Conservation (phyloP, 2,797 vertebrate species). For the Clarias pachynema region DNA sequence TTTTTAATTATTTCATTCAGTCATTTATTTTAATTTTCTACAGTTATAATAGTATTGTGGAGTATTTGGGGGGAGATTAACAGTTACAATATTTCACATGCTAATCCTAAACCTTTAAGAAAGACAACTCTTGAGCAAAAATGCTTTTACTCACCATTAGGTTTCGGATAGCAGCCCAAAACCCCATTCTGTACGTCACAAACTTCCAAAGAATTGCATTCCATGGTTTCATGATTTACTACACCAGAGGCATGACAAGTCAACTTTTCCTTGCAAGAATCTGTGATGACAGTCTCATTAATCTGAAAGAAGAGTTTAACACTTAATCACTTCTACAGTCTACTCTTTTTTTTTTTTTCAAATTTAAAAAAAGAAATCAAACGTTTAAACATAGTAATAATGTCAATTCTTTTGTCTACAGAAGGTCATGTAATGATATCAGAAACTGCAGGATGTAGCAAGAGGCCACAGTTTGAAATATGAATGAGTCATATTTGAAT, state of each 20-base stretch:
- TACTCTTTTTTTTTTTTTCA: not conserved
- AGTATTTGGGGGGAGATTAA: not conserved
- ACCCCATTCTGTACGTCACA: conserved; percentile 65
- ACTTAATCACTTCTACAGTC: not conserved
- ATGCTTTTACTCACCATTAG: conserved; percentile 29
- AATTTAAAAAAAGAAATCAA: not conserved
- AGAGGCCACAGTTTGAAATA: not conserved
- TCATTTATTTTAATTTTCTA: not conserved
- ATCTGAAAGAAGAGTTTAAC: conserved; percentile 43
- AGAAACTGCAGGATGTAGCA: not conserved
- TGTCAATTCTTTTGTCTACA: not conserved
- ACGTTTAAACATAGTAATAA: not conserved
- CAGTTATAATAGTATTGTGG: not conserved
- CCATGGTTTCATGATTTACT: conserved; percentile 47
- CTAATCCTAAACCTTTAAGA: not conserved
- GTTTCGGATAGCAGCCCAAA: conserved; percentile 66
- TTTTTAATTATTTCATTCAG: too few relatives aligned
- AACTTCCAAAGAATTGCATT: conserved; percentile 60
- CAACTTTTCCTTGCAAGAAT: conserved; percentile 49
- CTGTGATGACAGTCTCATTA: conserved; percentile 54
- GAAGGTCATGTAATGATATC: not conserved
- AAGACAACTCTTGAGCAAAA: not conserved
- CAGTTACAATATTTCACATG: not conserved
- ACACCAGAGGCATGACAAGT: conserved; percentile 56
- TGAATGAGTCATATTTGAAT: not conserved